Base-by-base conservation (phyloP, 92 coral and sea anemone genomes). In the Porites evermanni region DNA sequence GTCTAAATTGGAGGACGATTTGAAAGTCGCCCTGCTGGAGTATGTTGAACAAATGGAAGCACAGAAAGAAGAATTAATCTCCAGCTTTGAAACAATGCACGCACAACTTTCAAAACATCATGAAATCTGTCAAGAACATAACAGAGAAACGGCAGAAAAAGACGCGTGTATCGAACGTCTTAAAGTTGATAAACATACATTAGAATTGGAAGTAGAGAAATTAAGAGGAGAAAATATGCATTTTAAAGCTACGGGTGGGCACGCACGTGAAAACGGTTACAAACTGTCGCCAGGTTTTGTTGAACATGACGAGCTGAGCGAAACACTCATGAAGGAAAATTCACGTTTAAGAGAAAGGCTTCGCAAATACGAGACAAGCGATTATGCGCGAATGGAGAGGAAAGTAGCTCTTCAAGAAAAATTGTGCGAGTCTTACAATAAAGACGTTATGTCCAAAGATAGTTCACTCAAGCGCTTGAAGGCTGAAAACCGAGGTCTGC, bases 401-500 rank as follows among this genome's bases (percentile, higher is more conserved):
- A 94, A 94, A 76, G 93, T 92, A 16, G 95, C 86, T 26, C 73
- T 90, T 8, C 98, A 94, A 61, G 88, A 88, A 79, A 85, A 93
- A 69, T 67, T 94, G 26, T 90, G 94, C 83, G 94, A 97, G 65
- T 91, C 98, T 29, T 97, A 91, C 51, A 88, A 93, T 90, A 97
- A 93, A 74, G 99, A 97, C 73, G 81, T 97, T 13, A 67, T 75
- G 56, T 92, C 99, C 8, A 97, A 97, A 74, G 97, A 97, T 61
- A 76, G 79, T 67, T 79, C 92, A 71, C 91, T 97, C n/a, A 95
- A 86, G 81, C 86, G 96, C 73, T 87, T 97, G 65, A 82, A 91
- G 85, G 96, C 98, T 56, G 98, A 95, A 84, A 97, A 97, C 76
- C 85, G 77, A 29, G 96, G 97, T 54, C 77, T 97, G 26, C 97